phyloP scores from a whole-genome alignment of 2,113 vertebrate genomes.

The Cricetomys ansorgei region DNA sequence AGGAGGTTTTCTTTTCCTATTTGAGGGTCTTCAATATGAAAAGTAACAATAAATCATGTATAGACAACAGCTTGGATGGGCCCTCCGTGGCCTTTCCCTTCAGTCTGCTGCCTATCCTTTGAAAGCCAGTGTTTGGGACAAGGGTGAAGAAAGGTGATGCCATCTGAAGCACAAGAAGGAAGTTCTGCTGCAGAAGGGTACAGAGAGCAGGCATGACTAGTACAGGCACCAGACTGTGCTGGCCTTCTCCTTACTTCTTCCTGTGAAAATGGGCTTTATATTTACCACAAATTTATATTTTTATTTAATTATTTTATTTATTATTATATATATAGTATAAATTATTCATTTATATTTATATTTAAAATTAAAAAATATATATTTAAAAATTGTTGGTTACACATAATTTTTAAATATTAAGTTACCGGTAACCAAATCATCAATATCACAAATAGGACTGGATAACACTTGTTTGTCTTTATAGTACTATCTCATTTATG shows the following conservation, averaged over 20 bases:
- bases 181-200: not conserved
- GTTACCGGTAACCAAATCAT: not conserved
- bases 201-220: not conserved
- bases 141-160: not conserved
- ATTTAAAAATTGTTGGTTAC: not conserved
- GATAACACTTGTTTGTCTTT: not conserved
- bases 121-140: conserved; percentile 31
- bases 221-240: not conserved
- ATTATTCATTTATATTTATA: too few species aligned
- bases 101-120: not conserved
- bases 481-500: not conserved
- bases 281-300: not conserved
- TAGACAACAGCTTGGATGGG: not conserved
- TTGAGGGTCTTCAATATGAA: not conserved
- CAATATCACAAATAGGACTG: not conserved
- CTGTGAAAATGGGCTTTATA: not conserved
- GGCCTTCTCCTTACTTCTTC: not conserved
- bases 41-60: conserved; percentile 40
- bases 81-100: not conserved
- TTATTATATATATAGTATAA: too few species aligned
- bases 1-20: conserved; percentile 63
- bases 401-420: not conserved
- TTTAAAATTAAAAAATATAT: too few species aligned
- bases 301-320: too few species aligned
- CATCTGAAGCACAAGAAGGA: not conserved